Conservation (phyloP, 2,888 invertebrate genomes). For the Drosophila pseudotakahashii region DNA sequence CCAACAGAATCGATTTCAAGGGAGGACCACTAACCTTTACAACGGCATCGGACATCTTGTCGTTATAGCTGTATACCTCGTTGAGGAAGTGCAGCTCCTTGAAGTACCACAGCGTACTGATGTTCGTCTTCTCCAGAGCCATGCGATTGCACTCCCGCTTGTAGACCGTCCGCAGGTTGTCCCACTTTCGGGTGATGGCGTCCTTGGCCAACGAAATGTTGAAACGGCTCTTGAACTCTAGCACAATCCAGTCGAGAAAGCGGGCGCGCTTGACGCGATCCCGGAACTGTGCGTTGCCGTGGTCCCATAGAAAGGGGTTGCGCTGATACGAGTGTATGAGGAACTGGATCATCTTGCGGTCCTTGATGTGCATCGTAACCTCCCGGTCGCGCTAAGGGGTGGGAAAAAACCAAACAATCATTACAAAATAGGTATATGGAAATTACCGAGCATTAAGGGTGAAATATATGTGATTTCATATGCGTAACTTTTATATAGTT, state of each 20-base stretch:
- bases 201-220: slow-evolving; percentile 79
- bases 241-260: slow-evolving; percentile 79
- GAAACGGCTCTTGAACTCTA: slow-evolving; percentile 80
- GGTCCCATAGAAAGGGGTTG: slow-evolving; percentile 82
- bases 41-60: slow-evolving; percentile 77
- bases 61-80: slow-evolving; percentile 78
- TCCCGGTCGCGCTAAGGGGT: slow-evolving; percentile 60
- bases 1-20: neutral
- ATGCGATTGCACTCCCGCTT: slow-evolving; percentile 82
- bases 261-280: slow-evolving; percentile 80
- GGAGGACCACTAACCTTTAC: slow-evolving; percentile 63
- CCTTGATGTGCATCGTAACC: slow-evolving; percentile 81
- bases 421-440: neutral
- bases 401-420: neutral
- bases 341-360: slow-evolving; percentile 82
- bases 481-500: neutral
- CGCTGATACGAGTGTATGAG: slow-evolving; percentile 80
- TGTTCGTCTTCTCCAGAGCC: slow-evolving; percentile 80
- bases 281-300: slow-evolving; percentile 80
- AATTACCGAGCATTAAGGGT: slow-evolving; percentile 1
- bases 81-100: slow-evolving; percentile 80
- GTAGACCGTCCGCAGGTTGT: slow-evolving; percentile 81
- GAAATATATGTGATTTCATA: neutral
- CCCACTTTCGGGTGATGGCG: slow-evolving; percentile 81
- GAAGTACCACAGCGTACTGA: slow-evolving; percentile 81